Evolutionary conservation across 2,797 vertebrate genomes (phyloP).

Genomic region (Sus cebifrons): DNA sequence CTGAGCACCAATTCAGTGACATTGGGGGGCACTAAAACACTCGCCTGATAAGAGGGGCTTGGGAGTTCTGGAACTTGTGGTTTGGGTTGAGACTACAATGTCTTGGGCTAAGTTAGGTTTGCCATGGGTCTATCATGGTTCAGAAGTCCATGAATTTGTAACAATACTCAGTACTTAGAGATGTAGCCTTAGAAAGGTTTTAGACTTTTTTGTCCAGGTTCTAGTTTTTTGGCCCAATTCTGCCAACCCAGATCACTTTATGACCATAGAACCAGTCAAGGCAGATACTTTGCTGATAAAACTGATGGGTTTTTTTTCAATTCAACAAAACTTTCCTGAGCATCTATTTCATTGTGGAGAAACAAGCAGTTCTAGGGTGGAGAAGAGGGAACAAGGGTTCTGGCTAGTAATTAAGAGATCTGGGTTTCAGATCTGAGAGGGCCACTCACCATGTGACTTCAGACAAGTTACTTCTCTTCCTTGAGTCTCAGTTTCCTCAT

Average conservation of each 20-base stretch:
- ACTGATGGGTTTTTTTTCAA: background rate
- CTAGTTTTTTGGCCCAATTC: constrained; percentile 17
- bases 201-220: constrained; percentile 36
- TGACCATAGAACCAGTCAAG: background rate
- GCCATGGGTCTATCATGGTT: background rate
- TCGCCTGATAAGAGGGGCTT: background rate
- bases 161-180: background rate
- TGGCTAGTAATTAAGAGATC: constrained; percentile 13
- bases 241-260: constrained; percentile 23
- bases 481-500: constrained; percentile 45
- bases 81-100: constrained; percentile 4
- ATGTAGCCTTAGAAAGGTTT: background rate
- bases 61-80: constrained; percentile 40
- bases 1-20: background rate
- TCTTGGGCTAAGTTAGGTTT: constrained; percentile 29
- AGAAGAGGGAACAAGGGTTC: background rate
- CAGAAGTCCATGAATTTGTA: constrained; percentile 44
- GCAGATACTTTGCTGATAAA: constrained; percentile 25
- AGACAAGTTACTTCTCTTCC: constrained; percentile 23
- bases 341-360: background rate
- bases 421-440: background rate
- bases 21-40: constrained; percentile 29
- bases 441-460: constrained; percentile 7
- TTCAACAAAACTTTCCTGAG: background rate
- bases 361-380: background rate